phyloP scores from a whole-genome alignment of 2,888 invertebrate genomes.

The Apomyelois bistriatella region DNA sequence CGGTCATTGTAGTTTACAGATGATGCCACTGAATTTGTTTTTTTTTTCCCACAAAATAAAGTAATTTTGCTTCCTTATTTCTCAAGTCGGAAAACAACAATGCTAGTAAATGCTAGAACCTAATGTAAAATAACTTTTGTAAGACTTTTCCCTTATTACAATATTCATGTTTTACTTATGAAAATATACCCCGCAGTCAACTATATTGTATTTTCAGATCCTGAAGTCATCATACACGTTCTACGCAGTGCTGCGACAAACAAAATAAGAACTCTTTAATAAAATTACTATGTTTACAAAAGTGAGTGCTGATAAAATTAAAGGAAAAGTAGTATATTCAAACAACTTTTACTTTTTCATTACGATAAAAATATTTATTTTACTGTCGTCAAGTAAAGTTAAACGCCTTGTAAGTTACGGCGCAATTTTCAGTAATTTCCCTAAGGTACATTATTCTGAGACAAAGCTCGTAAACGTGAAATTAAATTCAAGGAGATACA shows the following conservation, averaged over 20 bases:
- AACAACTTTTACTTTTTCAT: too few species aligned
- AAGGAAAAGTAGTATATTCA: too few species aligned
- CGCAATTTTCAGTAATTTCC: not conserved
- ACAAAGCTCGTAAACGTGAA: conserved; percentile 1
- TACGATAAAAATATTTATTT: too few species aligned
- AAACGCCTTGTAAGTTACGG: not conserved
- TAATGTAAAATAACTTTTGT: too few species aligned
- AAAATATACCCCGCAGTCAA: not conserved
- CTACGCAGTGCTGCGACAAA: conserved; percentile 65
- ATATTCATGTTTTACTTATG: too few species aligned
- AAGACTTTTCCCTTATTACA: too few species aligned
- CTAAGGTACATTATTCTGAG: not conserved
- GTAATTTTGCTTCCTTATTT: too few species aligned
- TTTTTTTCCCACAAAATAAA: too few species aligned
- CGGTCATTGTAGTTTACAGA: too few species aligned
- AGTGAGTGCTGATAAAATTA: not conserved
- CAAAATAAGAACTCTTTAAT: conserved; percentile 39
- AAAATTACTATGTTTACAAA: not conserved
- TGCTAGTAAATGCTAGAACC: too few species aligned
- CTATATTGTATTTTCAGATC: conserved; percentile 45
- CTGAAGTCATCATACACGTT: conserved; percentile 68
- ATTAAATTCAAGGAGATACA: conserved; percentile 20
- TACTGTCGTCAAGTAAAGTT: not conserved
- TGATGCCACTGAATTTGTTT: too few species aligned
- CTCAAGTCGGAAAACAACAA: too few species aligned